Evolutionary conservation across 2,888 invertebrate genomes (phyloP), one percentile per base, ranked within the genome.

Genomic region (Brenthis ino): DNA sequence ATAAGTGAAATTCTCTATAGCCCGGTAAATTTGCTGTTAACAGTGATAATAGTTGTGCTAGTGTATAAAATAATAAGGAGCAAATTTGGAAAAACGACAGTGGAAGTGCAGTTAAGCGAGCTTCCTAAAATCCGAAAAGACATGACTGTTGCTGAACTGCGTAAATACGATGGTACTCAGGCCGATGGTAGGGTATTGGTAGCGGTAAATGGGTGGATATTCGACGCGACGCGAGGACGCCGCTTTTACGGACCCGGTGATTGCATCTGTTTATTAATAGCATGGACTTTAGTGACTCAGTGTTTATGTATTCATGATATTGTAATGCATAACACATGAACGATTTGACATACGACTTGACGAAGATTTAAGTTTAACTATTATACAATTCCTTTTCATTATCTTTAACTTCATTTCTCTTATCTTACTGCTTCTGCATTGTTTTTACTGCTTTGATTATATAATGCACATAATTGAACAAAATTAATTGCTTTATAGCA

Each of bases 231-330:
- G 55, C 95, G 95, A 83, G 98, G 98, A 70, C 96, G 96, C 82
- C 94, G 95, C 74, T 98, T 98, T 88, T 99, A 99, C 89, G 99
- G 99, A 28, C 98, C 98, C 89, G 98, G 99, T 98, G 93, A 86
- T 87, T 88, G 80, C 81, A 85, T 80, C 58, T 70, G 78, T 84
- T 85, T 91, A 91, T 86, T 84, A 86, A 89, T 90, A 90, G 88
- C 82, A 72, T 78, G 80, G 81, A 69, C 51, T 68, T 58, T 60
- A 50, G 77, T 85, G 84, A 84, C 78, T 84, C 84, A 83, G 69
- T 72, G 71, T 68, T 73, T 74, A 70, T 68, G 65, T 56, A 69
- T 75, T 73, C 73, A 69, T 67, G 61, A 67, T 63, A 54, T 73
- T 79, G 77, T 77, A 77, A 76, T 78, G 80, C 81, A 79, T 80